These are phyloP conservation scores for Esox niger DNA, from an alignment of 2,113 vertebrate species.

Conservation along the genomic window DNA sequence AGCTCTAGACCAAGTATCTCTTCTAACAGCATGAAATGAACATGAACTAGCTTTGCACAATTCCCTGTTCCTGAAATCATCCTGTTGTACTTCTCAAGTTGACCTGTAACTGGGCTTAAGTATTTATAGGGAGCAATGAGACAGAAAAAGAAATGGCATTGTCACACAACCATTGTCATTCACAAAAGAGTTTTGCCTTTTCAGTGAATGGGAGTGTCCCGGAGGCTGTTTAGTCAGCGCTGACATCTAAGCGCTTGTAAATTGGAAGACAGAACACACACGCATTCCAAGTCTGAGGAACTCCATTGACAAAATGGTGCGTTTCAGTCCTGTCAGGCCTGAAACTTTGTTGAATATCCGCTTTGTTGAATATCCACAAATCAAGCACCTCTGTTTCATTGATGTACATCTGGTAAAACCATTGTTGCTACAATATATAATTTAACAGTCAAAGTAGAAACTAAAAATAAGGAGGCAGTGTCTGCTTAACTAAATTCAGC, in stretches of 20 bases:
- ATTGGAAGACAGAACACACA: not conserved
- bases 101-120: not conserved
- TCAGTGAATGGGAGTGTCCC: slow-evolving; percentile 39
- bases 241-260: slow-evolving; percentile 16
- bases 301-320: not conserved
- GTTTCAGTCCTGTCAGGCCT: not conserved
- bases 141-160: slow-evolving; percentile 21
- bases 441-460: not conserved
- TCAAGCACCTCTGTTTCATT: not conserved
- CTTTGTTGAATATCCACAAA: not conserved
- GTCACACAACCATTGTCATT: slow-evolving; percentile 55
- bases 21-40: not conserved
- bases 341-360: not conserved
- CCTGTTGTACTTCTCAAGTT: too few species aligned
- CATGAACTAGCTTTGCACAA: not conserved
- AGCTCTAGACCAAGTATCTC: too few species aligned
- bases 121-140: not conserved
- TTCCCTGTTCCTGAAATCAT: not conserved
- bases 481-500: not conserved
- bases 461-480: not conserved
- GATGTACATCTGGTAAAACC: not conserved
- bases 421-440: not conserved
- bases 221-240: slow-evolving; percentile 11
- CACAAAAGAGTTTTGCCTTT: slow-evolving; percentile 58
- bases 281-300: not conserved